Evolutionary conservation across 2,888 invertebrate genomes (phyloP), one percentile per base, ranked within the genome.

Genomic region (Chirona hameri): DNA sequence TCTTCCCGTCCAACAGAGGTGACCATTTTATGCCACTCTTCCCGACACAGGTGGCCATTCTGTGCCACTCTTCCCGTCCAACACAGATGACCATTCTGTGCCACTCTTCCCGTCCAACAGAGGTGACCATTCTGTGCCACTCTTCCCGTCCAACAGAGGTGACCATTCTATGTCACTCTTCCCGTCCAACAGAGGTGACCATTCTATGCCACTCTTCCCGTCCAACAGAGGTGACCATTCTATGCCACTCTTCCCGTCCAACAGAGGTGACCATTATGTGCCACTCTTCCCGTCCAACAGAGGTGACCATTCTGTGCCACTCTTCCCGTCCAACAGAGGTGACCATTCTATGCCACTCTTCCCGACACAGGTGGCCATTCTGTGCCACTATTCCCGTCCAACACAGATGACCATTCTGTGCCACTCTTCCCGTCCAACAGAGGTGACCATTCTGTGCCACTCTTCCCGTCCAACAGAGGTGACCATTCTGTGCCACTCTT

Each of bases 231-330:
- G 39, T 39, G 39, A 39, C 39, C 39, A 39, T 39, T 21, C 81
- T 29, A 27, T 72, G 5, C 46, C 15, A 82, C 82, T 55, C 83
- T 57, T 84, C 83, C 87, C 86, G 15, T 18, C 15, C 27, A 10
- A 69, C 86, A 91, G 93, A 94, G 87, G 92, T 94, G 81, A 95
- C n/a, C n/a, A n/a, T n/a, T n/a, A n/a, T n/a, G n/a, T n/a, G n/a
- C n/a, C n/a, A n/a, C n/a, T 39, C 39, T 39, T 39, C 39, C 39
- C n/a, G n/a, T n/a, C n/a, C 39, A 39, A 39, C 39, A 39, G 2
- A 2, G 39, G 39, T 39, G 39, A 39, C 39, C 39, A 39, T 39
- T 21, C 81, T 29, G 39, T 72, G 5, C 46, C 15, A 82, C 82
- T 55, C 83, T 57, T 84, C 83, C 87, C 86, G 15, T 18, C 15